phyloP scores from a whole-genome alignment of 2,113 vertebrate genomes.

The Rhineura floridana region DNA sequence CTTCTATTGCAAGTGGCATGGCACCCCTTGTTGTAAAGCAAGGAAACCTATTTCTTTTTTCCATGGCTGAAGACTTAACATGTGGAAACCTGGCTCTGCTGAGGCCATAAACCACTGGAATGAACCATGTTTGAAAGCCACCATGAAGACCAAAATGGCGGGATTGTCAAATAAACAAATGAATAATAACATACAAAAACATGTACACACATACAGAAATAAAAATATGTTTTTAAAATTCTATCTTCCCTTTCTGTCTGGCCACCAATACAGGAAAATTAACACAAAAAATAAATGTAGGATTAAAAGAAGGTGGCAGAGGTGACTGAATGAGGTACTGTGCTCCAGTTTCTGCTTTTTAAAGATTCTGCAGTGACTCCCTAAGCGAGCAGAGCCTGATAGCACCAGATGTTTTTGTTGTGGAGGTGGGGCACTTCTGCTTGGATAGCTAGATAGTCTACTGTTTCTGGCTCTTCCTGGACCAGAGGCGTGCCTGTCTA shows the following conservation, averaged over 20 bases:
- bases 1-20: too few species aligned
- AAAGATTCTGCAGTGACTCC: not conserved
- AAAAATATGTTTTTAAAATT: not conserved
- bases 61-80: too few species aligned
- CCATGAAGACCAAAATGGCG: not conserved
- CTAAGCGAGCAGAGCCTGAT: not conserved
- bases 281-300: not conserved
- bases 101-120: not conserved
- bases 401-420: too few species aligned
- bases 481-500: too few species aligned
- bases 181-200: too few species aligned
- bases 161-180: not conserved
- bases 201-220: not conserved
- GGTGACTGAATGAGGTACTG: too few species aligned
- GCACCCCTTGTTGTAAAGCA: too few species aligned
- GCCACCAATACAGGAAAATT: not conserved
- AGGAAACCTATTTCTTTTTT: too few species aligned
- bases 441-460: not conserved
- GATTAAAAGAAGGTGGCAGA: not conserved
- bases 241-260: not conserved
- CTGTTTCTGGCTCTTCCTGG: too few species aligned
- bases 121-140: not conserved
- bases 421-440: not conserved
- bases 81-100: not conserved
- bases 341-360: not conserved